A percentile compares a stretch with the other conserved stretches of the same genome.
phyloP scores from a whole-genome alignment of 2,797 vertebrate genomes.

The Pseudochaenichthys georgianus region DNA sequence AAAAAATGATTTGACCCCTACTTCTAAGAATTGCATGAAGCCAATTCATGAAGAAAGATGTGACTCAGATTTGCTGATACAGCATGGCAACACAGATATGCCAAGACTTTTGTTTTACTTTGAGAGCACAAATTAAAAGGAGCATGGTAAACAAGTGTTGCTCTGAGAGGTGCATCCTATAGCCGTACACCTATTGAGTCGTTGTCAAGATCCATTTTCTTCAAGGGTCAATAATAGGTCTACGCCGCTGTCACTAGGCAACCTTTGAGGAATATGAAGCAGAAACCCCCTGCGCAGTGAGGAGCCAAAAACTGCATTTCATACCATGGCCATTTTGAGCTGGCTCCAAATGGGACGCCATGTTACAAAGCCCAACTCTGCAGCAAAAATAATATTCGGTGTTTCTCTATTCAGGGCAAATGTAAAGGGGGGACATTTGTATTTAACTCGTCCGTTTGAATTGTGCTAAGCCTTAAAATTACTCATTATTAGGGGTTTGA shows the following conservation, averaged over 20 bases:
- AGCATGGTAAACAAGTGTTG: slow-evolving; percentile 21
- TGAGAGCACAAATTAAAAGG: slow-evolving; percentile 27
- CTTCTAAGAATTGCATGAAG: not conserved
- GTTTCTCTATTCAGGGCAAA: too few species aligned
- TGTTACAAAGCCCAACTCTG: too few species aligned
- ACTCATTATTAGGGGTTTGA: too few species aligned
- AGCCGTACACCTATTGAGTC: slow-evolving; percentile 40
- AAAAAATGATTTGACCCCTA: not conserved
- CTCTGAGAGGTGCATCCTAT: slow-evolving; percentile 37
- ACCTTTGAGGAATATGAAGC: slow-evolving; percentile 60
- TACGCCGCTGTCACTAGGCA: slow-evolving; percentile 78
- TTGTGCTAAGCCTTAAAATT: too few species aligned
- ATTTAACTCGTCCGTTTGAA: too few species aligned
- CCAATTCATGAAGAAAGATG: not conserved
- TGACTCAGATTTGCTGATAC: not conserved
- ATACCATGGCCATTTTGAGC: too few species aligned
- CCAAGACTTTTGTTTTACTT: slow-evolving; percentile 3
- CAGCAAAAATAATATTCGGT: too few species aligned
- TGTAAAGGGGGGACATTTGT: too few species aligned
- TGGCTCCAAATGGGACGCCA: too few species aligned
- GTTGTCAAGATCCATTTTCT: slow-evolving; percentile 63
- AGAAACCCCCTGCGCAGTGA: too few species aligned
- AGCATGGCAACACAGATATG: not conserved
- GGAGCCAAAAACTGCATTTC: too few species aligned
- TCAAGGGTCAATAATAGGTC: slow-evolving; percentile 58